A percentile compares a stretch with the other conserved stretches of the same genome.
These are phyloP conservation scores for Ochotona princeps DNA, from an alignment of 2,113 vertebrate species.

Conservation along the genomic window DNA sequence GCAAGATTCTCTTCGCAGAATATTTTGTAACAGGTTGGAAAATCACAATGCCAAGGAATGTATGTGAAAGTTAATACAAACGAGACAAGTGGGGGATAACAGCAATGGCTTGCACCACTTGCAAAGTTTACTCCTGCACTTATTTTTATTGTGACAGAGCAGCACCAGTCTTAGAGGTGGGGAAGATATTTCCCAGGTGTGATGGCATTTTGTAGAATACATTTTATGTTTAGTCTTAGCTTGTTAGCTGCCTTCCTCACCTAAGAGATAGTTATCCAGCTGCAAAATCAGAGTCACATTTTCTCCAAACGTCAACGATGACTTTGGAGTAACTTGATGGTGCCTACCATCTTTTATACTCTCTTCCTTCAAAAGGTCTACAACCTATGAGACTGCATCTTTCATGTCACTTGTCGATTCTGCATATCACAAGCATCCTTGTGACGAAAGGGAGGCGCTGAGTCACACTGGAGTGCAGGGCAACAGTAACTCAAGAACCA, in stretches of 20 bases:
- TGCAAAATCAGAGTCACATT: constrained; percentile 45
- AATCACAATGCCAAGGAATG: constrained; percentile 27
- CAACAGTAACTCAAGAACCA: background rate
- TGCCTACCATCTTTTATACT: background rate
- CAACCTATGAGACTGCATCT: background rate
- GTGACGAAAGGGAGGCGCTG: background rate
- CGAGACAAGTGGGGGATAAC: constrained; percentile 26
- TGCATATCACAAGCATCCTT: background rate
- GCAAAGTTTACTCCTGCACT: constrained; percentile 17
- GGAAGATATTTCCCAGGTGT: constrained; percentile 3
- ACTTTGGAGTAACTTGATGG: background rate
- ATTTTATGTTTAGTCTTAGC: constrained; percentile 35
- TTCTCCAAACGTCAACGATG: constrained; percentile 23
- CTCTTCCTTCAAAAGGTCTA: background rate
- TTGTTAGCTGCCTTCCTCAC: constrained; percentile 38
- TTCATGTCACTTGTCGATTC: background rate
- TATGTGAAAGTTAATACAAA: constrained; percentile 58
- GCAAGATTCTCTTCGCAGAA: constrained; percentile 27
- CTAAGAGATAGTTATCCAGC: background rate
- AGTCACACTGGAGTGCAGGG: background rate
- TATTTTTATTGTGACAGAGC: constrained; percentile 33
- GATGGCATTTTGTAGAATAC: background rate
- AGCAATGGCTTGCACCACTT: background rate
- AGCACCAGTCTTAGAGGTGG: background rate
- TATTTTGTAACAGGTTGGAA: constrained; percentile 40